A percentile compares a stretch with the other conserved stretches of the same genome.
Conservation (phyloP, 2,113 vertebrate genomes). For the Pogonocichla stellata region DNA sequence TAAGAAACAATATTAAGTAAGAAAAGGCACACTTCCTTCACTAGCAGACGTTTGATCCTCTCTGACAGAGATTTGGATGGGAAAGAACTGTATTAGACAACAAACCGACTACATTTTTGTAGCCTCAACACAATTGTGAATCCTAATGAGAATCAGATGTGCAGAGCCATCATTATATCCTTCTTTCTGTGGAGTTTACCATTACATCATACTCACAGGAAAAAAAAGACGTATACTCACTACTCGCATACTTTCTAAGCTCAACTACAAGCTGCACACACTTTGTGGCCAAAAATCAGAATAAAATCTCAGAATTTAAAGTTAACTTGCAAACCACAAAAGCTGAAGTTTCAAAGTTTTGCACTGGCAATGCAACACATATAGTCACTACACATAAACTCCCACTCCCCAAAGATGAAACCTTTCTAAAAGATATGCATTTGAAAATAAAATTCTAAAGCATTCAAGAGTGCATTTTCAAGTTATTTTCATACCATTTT, state of each 20-base stretch:
- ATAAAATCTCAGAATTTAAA: background rate
- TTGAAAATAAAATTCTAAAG: background rate
- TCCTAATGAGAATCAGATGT: conserved; percentile 44
- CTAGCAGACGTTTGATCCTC: background rate
- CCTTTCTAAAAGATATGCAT: background rate
- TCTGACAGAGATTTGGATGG: background rate
- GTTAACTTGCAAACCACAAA: background rate
- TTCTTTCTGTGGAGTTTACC: background rate
- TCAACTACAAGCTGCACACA: background rate
- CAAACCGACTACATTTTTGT: background rate
- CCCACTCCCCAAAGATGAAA: background rate
- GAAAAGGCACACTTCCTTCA: background rate
- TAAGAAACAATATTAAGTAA: background rate
- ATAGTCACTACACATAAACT: background rate
- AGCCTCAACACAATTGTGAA: conserved; percentile 16
- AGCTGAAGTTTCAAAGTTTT: background rate
- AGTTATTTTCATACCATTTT: background rate
- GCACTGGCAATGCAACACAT: background rate
- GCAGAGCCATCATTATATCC: conserved; percentile 26
- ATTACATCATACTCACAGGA: background rate
- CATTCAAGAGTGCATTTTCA: background rate
- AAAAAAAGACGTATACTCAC: background rate
- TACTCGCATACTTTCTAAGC: background rate
- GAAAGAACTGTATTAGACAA: background rate
- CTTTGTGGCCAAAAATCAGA: background rate